Evolutionary conservation across 2,113 vertebrate species (phyloP).

Genomic region (Podarcis raffonei): DNA sequence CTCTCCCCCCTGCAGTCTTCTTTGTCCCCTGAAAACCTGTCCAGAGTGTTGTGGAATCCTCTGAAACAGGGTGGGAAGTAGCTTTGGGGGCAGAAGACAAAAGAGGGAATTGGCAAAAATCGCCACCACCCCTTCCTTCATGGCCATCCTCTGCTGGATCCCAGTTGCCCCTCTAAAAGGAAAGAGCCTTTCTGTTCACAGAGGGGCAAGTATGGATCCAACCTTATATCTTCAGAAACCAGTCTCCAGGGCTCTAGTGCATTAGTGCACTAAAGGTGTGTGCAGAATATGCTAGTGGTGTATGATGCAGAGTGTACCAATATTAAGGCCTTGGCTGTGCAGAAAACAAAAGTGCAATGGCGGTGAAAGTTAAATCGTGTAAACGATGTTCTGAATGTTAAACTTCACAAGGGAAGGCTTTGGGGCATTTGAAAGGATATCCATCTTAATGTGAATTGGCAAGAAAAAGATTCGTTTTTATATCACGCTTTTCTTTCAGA

Average conservation of each 20-base stretch:
- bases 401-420: constrained; percentile 44
- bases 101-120: no score
- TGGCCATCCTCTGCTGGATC: neutral
- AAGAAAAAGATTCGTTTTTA: neutral
- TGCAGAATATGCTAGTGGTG: constrained; percentile 34
- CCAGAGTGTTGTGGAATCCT: no score
- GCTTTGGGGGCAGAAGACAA: no score
- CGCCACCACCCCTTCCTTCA: neutral
- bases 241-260: constrained; percentile 35
- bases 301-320: constrained; percentile 48
- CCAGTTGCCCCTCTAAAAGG: neutral
- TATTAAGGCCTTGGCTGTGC: constrained; percentile 47
- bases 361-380: constrained; percentile 49
- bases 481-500: neutral
- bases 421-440: constrained; percentile 46
- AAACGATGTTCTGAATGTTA: constrained; percentile 48
- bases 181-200: neutral
- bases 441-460: neutral
- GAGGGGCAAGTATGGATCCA: neutral
- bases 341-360: constrained; percentile 32
- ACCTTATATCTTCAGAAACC: constrained; percentile 44
- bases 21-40: neutral
- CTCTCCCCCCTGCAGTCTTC: neutral
- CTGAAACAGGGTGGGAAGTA: no score
- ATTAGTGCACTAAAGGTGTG: constrained; percentile 32